These are phyloP conservation scores for Gymnogyps californianus DNA, from an alignment of 2,113 vertebrate genomes.

Conservation along the genomic window DNA sequence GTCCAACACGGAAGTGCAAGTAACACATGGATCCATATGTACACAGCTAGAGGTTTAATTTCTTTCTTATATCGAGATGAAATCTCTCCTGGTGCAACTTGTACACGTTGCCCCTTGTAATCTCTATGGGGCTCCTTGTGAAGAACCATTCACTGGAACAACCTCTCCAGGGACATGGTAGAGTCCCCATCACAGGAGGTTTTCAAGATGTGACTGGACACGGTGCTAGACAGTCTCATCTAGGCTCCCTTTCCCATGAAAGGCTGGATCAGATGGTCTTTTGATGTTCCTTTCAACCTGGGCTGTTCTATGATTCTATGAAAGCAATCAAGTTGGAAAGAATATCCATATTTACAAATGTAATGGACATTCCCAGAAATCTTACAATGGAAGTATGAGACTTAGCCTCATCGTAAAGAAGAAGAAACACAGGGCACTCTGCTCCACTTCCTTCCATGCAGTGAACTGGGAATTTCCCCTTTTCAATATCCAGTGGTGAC, in stretches of 20 bases:
- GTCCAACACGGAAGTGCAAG: neutral
- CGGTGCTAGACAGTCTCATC: neutral
- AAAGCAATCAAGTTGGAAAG: neutral
- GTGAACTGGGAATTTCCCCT: neutral
- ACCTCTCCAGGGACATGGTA: neutral
- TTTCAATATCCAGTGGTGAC: neutral
- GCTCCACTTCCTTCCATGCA: neutral
- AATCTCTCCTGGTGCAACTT: neutral
- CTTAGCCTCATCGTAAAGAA: neutral
- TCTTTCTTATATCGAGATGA: neutral
- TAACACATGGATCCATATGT: neutral
- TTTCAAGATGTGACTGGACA: neutral
- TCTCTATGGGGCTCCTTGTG: neutral
- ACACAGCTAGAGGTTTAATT: neutral
- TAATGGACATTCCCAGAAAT: neutral
- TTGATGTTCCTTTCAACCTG: neutral
- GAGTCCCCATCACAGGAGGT: neutral
- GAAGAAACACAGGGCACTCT: neutral
- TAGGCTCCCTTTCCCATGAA: neutral
- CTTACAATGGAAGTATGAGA: neutral
- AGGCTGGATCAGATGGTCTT: neutral
- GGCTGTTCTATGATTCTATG: neutral
- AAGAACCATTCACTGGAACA: neutral
- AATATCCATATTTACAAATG: neutral
- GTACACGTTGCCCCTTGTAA: neutral